Base-by-base conservation (phyloP, 2,888 invertebrate species). In the Augochlorella aurata region DNA sequence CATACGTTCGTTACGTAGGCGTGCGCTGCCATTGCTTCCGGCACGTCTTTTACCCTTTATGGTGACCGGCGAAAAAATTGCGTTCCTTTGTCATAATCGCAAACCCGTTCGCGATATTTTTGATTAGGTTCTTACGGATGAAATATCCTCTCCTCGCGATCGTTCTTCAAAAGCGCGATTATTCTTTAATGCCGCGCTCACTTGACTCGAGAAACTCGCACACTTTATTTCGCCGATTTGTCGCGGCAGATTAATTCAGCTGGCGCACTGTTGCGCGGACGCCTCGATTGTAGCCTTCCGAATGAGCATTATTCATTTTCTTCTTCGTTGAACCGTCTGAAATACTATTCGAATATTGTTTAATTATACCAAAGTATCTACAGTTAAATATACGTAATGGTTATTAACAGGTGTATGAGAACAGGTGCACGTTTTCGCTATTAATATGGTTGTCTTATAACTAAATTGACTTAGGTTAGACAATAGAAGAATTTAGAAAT, bases 1-100 rank as follows among this genome's bases (percentile, higher is more conserved):
- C 70, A 74, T 74, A 61, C 58, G 58, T 81, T 69, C 69, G 74
- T 81, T 81, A 63, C 21, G 52, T 44, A 38, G 58, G 44, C 44
- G 65, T 12, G 24, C 38, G 21, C 38, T 18, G 38, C 38, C 38
- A 38, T 18, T 63, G 63, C 16, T 63, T 63, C 14, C 14, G 29
- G 16, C n/a, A 79, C 45, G 69, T 67, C 16, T 71, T 71, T 21
- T 24, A n/a, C 47, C 49, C 21, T 63, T 47, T 65, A 61, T 45
- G 69, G 65, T 14, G 54, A 18, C n/a, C 21, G 8, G 21, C 9
- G 38, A 10, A 45, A 66, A 54, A 52, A 74, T 69, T 29, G 44
- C 73, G 12, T 52, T 12, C 18, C 58, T 44, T 54, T 21, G 14
- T 67, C 47, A 49, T 16, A 12, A 49, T 67, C 38, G 21, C 9